Percentiles rank a stretch among this genome's conserved stretches.
Evolutionary conservation across 2,888 invertebrate genomes (phyloP).

Genomic region (Bombylius discolor): DNA sequence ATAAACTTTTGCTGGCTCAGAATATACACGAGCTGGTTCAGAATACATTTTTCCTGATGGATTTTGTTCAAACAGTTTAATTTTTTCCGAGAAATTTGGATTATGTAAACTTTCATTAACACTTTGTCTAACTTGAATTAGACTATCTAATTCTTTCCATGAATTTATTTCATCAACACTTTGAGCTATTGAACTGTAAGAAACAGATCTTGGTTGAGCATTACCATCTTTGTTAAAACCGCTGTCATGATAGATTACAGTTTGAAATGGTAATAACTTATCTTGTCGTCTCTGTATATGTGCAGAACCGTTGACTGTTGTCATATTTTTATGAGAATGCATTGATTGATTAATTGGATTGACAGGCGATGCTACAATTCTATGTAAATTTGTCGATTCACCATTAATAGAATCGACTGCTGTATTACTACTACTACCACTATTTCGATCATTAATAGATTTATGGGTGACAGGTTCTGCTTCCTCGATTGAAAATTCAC

Average conservation of each 20-base stretch:
- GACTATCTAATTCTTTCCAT: constrained; percentile 23
- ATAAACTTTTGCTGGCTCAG: constrained; percentile 47
- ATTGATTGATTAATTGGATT: no score
- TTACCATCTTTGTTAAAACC: constrained; percentile 16
- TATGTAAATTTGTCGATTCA: constrained; percentile 29
- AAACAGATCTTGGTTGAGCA: constrained; percentile 40
- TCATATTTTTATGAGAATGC: no score
- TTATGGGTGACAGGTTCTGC: no score
- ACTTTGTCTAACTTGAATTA: constrained; percentile 30
- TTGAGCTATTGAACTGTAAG: constrained; percentile 42
- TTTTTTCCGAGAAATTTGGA: constrained; percentile 39
- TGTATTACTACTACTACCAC: background rate
- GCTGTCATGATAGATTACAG: constrained; percentile 38
- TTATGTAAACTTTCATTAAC: constrained; percentile 28
- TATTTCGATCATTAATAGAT: no score
- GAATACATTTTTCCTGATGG: constrained; percentile 35
- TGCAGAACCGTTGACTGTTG: no score
- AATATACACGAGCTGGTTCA: constrained; percentile 42
- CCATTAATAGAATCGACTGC: constrained; percentile 26
- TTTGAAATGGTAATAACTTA: constrained; percentile 36
- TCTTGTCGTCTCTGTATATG: constrained; percentile 23
- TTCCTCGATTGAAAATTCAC: no score
- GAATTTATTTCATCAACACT: constrained; percentile 26
- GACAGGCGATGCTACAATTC: constrained; percentile 8
- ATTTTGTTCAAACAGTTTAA: constrained; percentile 22